Evolutionary conservation across 2,888 invertebrate species (phyloP), one percentile per base, ranked within the genome.

Genomic region (Chaitophorus viminalis): DNA sequence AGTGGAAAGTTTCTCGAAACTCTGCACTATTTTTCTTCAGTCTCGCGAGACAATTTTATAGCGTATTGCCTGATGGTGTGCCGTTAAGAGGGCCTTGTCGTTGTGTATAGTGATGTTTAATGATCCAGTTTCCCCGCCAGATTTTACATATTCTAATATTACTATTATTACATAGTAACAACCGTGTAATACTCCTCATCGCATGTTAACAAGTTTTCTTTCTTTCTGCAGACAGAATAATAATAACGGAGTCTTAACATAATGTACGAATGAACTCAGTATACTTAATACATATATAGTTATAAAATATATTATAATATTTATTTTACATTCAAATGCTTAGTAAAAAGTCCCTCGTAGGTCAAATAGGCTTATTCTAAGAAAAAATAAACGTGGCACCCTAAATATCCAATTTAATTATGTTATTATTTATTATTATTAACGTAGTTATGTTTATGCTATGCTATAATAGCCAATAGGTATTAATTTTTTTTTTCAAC

Each of bases 1-100:
- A 52, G 39, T 11, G 75, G n/a, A 39, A 75, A 75, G 75, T 75
- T 75, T 75, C 75, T 75, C 39, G 75, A 39, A 75, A 31, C 75
- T 75, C 70, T 70, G 33, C 29, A 18, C 9, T 11, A 36, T 36
- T 11, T 36, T 39, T 36, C 3, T 74, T 39, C 74, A 9, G 74
- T 77, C 77, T 77, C 77, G n/a, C 21, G 77, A 77, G 77, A 77
- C 77, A 76, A 76, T 77, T 77, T 77, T 54, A 77, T 54, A 77
- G 77, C 31, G 14, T n/a, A 54, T 33, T 39, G 39, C 39, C 39
- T 31, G 52, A 54, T 31, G 31, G 52, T 17, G 29, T 9, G 77
- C 77, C 52, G 52, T 54, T 17, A 46, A 76, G 76, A 76, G 29
- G 29, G 76, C 8, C 29, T 52, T 18, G 52, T 4, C n/a, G 46